Percentiles rank a stretch among this genome's conserved stretches.
Evolutionary conservation across 1,140 invertebrate genomes (phyloP).

Genomic region (Vanessa atalanta): DNA sequence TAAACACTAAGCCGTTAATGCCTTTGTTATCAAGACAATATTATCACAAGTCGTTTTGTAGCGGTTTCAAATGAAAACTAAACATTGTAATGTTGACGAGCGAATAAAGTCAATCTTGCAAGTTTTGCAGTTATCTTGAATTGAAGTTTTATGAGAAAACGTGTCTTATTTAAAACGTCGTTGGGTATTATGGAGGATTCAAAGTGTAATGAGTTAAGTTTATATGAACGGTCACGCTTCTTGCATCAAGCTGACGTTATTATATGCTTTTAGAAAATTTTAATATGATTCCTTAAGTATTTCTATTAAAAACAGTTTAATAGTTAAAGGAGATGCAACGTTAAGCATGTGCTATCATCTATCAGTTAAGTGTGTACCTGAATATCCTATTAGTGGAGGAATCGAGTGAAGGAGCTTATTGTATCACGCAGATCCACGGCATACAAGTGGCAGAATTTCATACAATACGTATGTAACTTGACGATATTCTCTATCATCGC

Average conservation of each 20-base stretch:
- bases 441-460: too few relatives aligned
- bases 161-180: slow-evolving; percentile 10
- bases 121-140: not conserved
- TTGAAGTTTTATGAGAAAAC: slow-evolving; percentile 14
- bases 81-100: not conserved
- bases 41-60: not conserved
- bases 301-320: too few relatives aligned
- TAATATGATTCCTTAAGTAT: not conserved
- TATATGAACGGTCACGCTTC: not conserved
- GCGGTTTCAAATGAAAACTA: not conserved
- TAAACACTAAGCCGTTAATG: not conserved
- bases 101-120: not conserved
- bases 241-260: not conserved
- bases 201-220: slow-evolving; percentile 4
- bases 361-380: too few relatives aligned
- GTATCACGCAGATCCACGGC: too few relatives aligned
- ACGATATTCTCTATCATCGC: too few relatives aligned
- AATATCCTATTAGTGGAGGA: too few relatives aligned
- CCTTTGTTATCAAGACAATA: not conserved
- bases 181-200: not conserved
- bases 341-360: too few relatives aligned
- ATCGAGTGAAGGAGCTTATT: too few relatives aligned
- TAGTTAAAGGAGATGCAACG: too few relatives aligned
- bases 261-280: not conserved
- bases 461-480: too few relatives aligned